These are phyloP conservation scores for Serrognathus titanus DNA, from an alignment of 2,888 invertebrate species.

Conservation along the genomic window DNA sequence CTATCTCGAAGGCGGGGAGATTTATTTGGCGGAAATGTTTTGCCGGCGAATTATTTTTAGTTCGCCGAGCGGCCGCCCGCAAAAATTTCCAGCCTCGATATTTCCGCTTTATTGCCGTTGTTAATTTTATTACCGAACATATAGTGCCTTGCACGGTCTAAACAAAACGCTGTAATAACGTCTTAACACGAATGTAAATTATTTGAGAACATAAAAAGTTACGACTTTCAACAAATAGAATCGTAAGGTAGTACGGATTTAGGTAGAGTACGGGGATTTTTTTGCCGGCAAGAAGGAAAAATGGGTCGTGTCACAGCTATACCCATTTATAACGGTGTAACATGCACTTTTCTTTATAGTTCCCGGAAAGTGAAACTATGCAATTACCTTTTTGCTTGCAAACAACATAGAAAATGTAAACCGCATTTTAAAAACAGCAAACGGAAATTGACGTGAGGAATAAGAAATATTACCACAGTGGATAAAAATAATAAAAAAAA, in stretches of 20 bases:
- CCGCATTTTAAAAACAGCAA: not conserved
- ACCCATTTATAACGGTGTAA: too few relatives aligned
- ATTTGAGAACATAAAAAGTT: constrained; percentile 1
- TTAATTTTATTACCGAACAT: constrained; percentile 13
- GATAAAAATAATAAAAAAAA: too few relatives aligned
- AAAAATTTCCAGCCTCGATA: too few relatives aligned
- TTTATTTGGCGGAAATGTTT: constrained; percentile 3
- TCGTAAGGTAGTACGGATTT: not conserved
- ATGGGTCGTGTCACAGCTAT: too few relatives aligned
- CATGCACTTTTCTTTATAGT: too few relatives aligned
- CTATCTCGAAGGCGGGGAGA: not conserved
- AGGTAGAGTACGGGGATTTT: too few relatives aligned
- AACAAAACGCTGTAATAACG: constrained; percentile 11
- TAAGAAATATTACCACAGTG: too few relatives aligned
- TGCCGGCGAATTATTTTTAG: constrained; percentile 9
- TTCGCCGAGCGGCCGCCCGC: constrained; percentile 6
- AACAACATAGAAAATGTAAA: not conserved
- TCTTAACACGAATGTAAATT: constrained; percentile 15
- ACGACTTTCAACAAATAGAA: not conserved
- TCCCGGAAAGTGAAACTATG: too few relatives aligned
- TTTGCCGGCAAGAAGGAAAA: too few relatives aligned
- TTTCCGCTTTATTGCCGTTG: constrained; percentile 13
- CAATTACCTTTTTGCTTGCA: not conserved
- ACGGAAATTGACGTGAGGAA: too few relatives aligned
- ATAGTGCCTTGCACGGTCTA: constrained; percentile 13